Base-by-base conservation (phyloP, 1,140 invertebrate species). In the Bombus difficillimus region DNA sequence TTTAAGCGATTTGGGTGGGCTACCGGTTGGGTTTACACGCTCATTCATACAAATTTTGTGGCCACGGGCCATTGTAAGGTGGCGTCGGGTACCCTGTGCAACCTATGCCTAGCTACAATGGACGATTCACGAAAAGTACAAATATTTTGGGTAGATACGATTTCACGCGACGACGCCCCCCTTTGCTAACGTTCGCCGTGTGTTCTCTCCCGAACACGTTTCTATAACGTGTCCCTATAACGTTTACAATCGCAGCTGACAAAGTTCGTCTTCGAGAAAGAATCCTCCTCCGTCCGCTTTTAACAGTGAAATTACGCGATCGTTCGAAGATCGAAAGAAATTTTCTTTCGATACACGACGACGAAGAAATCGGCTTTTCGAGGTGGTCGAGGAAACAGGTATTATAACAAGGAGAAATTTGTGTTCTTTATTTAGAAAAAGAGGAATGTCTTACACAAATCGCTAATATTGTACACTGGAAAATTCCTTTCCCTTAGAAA, bases 1-100 rank as follows among this genome's bases (percentile, higher is more conserved):
- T 91, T 91, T 91, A 91, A 39, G 86, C 90, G 86, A 91, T 91
- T 91, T 91, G 90, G 90, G 90, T 91, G 90, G 90, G 84, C 90
- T 64, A 85, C 37, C 85, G 87, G 77, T 79, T 64, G 28, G 83
- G 22, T 66, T 74, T 66, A 41, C 57, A 25, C 34, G 47, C 43
- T 91, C 90, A 91, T 89, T 88, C 83, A 89, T 32, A 80, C 82
- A 87, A 87, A 86, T 86, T 84, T 82, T 79, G 85, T 87, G 88
- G 88, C 90, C 85, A 41, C 90, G 88, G 84, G 71, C 85, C 81
- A 91, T 91, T 89, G 77, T 78, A 64, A 13, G 69, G 47, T 53
- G 1, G 57, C 39, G 72, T 68, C n/a, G 47, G 66, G 57, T 68
- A 78, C 85, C 79, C 88, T 41, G 66, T 77, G 74, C 69, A 76